These are phyloP conservation scores for Ceratothoa steindachneri DNA, from an alignment of 2,888 invertebrate species.

Conservation along the genomic window DNA sequence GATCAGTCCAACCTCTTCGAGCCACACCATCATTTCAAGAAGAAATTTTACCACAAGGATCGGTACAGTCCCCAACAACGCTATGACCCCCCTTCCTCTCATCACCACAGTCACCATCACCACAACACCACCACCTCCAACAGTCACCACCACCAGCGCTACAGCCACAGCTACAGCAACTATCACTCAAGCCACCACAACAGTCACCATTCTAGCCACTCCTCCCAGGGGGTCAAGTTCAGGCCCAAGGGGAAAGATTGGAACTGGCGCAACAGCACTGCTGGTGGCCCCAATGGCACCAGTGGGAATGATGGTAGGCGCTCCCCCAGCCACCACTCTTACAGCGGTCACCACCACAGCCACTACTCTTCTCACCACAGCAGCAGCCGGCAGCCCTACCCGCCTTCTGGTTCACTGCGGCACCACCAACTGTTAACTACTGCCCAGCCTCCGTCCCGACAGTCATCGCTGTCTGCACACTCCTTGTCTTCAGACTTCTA, in stretches of 20 bases:
- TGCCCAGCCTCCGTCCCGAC: slow-evolving; percentile 20
- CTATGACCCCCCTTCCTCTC: neutral
- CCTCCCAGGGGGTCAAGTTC: slow-evolving; percentile 37
- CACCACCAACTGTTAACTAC: slow-evolving; percentile 22
- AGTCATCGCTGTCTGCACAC: slow-evolving; percentile 21
- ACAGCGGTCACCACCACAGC: neutral
- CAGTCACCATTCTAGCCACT: slow-evolving; percentile 1
- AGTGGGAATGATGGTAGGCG: neutral
- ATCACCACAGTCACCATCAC: slow-evolving; percentile 11
- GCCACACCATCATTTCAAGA: slow-evolving; percentile 46
- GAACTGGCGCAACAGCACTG: slow-evolving; percentile 35
- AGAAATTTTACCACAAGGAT: slow-evolving; percentile 43
- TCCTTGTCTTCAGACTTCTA: neutral
- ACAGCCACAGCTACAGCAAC: neutral
- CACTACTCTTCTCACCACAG: slow-evolving; percentile 21
- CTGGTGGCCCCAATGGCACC: too few species aligned
- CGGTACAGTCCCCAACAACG: slow-evolving; percentile 19
- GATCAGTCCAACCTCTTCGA: neutral
- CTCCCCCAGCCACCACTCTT: slow-evolving; percentile 21
- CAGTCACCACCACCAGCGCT: neutral
- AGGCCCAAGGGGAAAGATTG: slow-evolving; percentile 47
- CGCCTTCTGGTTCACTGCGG: slow-evolving; percentile 26
- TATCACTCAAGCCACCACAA: neutral
- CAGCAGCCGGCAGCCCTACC: slow-evolving; percentile 29
- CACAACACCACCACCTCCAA: neutral